Evolutionary conservation across 2,888 invertebrate species (phyloP), one percentile per base, ranked within the genome.

Genomic region (Thysanoteuthis rhombus): DNA sequence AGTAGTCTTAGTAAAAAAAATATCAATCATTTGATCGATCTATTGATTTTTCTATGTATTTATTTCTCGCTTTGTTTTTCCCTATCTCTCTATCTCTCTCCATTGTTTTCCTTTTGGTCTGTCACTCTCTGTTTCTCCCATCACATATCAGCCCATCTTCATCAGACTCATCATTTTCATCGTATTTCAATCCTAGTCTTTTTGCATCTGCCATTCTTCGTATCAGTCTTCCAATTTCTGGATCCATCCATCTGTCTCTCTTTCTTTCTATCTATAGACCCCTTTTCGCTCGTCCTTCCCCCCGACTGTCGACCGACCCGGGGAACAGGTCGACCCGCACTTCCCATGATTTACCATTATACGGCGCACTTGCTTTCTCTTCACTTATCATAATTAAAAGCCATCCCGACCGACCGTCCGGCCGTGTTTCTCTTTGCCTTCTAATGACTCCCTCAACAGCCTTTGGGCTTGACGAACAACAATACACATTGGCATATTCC

Each of bases 341-440:
- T n/a, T 75, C 75, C 75, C n/a, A 75, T 75, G 75, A 75, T 75
- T 75, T 75, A 75, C 75, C 75, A 75, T 75, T 75, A 75, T 75
- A 75, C 75, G 75, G 75, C 75, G n/a, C 75, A 36, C 75, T 75
- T 75, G n/a, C 36, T 16, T 75, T 75, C 75, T 75, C n/a, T 75
- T 75, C 75, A 75, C 75, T 75, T 75, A 75, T 75, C 75, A 75
- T 75, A 75, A 75, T 75, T 75, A 75, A 75, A 75, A 75, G n/a
- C 75, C 75, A 36, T n/a, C 75, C 75, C n/a, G 75, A 75, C 75
- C 75, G 75, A 75, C 36, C n/a, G 75, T 75, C 75, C 75, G 75
- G 75, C n/a, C 75, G 75, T 36, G 75, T 75, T 75, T 75, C 16
- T 36, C n/a, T 75, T 75, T 36, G 36, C 75, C 19, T 75, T 75